Conservation (phyloP, 1,140 invertebrate species). For the Cotesia glomerata region DNA sequence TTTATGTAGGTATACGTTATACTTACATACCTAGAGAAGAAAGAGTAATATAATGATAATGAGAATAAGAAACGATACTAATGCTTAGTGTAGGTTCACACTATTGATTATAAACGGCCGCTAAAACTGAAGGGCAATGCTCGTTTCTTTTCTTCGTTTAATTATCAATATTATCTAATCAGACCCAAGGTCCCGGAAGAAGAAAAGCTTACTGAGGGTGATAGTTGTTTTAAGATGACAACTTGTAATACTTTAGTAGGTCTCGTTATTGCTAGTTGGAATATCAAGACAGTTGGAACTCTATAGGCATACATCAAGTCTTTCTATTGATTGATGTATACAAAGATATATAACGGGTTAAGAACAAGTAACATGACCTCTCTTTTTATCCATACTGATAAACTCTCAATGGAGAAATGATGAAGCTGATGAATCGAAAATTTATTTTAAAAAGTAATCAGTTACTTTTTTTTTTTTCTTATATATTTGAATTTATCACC, state of each 20-base stretch:
- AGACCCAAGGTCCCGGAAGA: slow-evolving; percentile 18
- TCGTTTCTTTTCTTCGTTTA: too few species aligned
- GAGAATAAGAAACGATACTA: too few species aligned
- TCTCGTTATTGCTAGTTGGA: not conserved
- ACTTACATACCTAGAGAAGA: not conserved
- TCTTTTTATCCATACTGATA: not conserved
- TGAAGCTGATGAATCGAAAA: not conserved
- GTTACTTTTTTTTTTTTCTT: not conserved
- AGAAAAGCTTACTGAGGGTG: not conserved
- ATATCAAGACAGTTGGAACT: not conserved
- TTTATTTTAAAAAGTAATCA: not conserved
- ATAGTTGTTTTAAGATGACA: not conserved
- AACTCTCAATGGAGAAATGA: not conserved
- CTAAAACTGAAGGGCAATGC: slow-evolving; percentile 1
- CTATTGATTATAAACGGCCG: not conserved
- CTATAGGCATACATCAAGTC: not conserved
- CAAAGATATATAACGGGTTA: not conserved
- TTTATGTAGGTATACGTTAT: not conserved
- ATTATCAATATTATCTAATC: slow-evolving; percentile 8
- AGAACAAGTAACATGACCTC: not conserved
- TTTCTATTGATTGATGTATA: not conserved
- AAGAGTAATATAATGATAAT: too few species aligned
- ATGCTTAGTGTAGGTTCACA: not conserved
- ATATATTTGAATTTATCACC: not conserved
- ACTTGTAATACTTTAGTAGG: not conserved